Evolutionary conservation across 2,797 vertebrate genomes (phyloP).

Genomic region (Trachops cirrhosus): DNA sequence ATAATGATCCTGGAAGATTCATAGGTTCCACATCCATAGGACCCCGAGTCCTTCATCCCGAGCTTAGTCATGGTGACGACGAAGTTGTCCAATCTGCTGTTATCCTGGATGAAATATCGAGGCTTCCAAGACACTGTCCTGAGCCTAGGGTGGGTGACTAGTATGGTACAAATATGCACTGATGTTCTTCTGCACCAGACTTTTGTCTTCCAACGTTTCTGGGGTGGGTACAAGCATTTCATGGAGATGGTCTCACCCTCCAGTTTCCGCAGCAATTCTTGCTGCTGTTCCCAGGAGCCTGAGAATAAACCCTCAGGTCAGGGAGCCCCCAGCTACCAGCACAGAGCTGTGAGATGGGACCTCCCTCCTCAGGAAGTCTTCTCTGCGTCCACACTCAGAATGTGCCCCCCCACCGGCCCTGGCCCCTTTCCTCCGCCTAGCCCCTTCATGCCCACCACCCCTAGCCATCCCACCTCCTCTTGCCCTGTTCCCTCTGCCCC

Average conservation of each 20-base stretch:
- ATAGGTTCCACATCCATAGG: fast-evolving
- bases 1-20: fast-evolving
- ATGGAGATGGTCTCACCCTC: neutral
- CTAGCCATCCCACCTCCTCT: neutral
- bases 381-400: neutral
- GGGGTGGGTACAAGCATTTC: fast-evolving
- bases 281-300: neutral
- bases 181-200: neutral
- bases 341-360: neutral
- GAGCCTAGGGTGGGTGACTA: neutral
- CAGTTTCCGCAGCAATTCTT: fast-evolving
- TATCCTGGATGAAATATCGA: neutral
- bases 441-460: fast-evolving
- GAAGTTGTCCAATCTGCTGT: fast-evolving
- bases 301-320: neutral
- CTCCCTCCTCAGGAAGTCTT: neutral
- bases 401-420: neutral
- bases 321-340: neutral
- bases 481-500: neutral
- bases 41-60: neutral
- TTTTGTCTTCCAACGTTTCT: fast-evolving
- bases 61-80: neutral
- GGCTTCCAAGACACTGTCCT: fast-evolving
- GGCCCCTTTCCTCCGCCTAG: no score
- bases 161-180: fast-evolving